phyloP scores from a whole-genome alignment of 2,113 vertebrate species.

The Lophochroa leadbeateri region DNA sequence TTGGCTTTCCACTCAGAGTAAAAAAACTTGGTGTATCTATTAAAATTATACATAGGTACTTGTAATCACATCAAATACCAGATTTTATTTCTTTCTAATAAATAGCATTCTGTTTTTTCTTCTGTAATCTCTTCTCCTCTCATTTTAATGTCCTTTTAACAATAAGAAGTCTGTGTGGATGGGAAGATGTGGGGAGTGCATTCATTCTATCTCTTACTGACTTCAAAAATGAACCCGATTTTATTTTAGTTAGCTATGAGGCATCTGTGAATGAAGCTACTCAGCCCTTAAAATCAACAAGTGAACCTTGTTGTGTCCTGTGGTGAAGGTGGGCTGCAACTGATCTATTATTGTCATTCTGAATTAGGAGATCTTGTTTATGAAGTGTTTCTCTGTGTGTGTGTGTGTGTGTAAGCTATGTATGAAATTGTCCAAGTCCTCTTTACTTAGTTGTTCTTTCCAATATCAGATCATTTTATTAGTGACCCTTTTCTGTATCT shows the following conservation, averaged over 20 bases:
- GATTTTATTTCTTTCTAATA: neutral
- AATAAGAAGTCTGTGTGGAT: neutral
- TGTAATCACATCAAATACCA: neutral
- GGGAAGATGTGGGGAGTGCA: neutral
- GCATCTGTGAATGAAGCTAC: neutral
- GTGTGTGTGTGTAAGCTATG: neutral
- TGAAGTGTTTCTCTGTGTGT: neutral
- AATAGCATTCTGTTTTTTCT: neutral
- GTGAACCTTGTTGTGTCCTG: neutral
- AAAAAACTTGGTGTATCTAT: neutral
- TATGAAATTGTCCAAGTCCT: neutral
- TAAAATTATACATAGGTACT: neutral
- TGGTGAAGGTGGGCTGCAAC: neutral
- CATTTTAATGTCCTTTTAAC: neutral
- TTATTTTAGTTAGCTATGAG: neutral
- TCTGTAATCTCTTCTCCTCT: neutral
- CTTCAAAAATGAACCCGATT: neutral
- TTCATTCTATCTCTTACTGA: neutral
- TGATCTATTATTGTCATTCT: neutral
- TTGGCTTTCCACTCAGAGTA: neutral
- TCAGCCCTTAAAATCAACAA: neutral
- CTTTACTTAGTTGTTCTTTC: neutral
- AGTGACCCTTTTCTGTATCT: neutral
- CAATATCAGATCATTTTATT: neutral
- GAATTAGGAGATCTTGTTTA: neutral